Percentiles rank a stretch among this genome's conserved stretches.
Evolutionary conservation across 2,888 invertebrate species (phyloP).

Genomic region (Caenorhabditis wallacei): DNA sequence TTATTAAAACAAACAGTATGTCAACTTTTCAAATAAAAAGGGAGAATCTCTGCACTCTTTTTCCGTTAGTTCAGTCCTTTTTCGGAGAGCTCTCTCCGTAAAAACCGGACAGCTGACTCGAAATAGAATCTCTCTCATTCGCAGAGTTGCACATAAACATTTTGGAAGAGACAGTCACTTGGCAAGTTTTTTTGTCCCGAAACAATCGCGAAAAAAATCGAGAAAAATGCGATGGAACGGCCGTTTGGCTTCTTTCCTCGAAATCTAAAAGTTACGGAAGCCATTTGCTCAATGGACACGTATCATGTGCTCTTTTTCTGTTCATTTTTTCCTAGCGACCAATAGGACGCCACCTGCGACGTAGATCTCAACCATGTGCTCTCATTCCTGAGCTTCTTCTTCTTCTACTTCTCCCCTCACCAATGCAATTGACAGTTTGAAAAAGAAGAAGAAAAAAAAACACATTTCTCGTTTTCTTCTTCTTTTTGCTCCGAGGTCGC

Average conservation of each 20-base stretch:
- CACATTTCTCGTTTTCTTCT: slow-evolving; percentile 50
- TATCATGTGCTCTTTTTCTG: slow-evolving; percentile 27
- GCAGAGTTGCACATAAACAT: neutral
- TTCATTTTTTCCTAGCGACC: slow-evolving; percentile 3
- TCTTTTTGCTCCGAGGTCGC: slow-evolving; percentile 14
- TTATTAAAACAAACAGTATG: neutral
- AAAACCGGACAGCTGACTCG: slow-evolving; percentile 51
- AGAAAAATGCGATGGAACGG: neutral
- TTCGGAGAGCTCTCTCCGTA: slow-evolving; percentile 20
- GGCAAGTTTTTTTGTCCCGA: neutral
- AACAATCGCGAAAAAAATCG: neutral
- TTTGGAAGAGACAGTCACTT: neutral
- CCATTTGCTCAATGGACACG: slow-evolving; percentile 9
- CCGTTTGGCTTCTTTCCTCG: slow-evolving; percentile 23
- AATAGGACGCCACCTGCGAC: slow-evolving; percentile 29
- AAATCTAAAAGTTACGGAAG: slow-evolving; percentile 24
- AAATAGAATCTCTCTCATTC: slow-evolving; percentile 10
- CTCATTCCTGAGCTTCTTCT: slow-evolving; percentile 1
- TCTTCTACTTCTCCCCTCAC: slow-evolving; percentile 2
- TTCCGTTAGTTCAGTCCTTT: slow-evolving; percentile 24
- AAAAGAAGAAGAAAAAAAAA: slow-evolving; percentile 29
- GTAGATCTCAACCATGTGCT: slow-evolving; percentile 21
- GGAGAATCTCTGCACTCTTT: neutral
- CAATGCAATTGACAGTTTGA: slow-evolving; percentile 58
- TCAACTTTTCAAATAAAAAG: slow-evolving; percentile 9